Base-by-base conservation (phyloP, 1,140 invertebrate species). In the Apis florea region DNA sequence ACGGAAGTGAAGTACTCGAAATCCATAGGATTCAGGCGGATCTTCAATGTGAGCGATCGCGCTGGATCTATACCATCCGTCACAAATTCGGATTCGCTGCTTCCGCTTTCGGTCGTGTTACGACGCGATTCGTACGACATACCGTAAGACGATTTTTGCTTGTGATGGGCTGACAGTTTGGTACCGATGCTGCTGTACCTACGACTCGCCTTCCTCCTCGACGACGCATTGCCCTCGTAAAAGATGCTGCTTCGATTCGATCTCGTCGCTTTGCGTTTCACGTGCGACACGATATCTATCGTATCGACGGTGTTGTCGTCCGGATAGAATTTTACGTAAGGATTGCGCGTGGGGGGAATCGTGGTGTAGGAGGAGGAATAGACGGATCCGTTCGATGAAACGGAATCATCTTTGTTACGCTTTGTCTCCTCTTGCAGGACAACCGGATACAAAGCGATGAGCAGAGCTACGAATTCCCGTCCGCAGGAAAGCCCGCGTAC, bases 1-100 rank as follows among this genome's bases (percentile, higher is more conserved):
- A 95, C 92, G 0, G 94, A 94, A 47, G 95, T 95, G 86, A 96
- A 96, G 83, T 96, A 96, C 66, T 95, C 94, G 85, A 96, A 96
- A 82, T 96, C 95, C 92, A 95, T 95, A n/a, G 94, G 94, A 67
- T 95, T 95, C 4, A 95, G 86, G 49, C 93, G 92, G 31, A 96
- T 94, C 85, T 95, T 95, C 17, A 96, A 90, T 0, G 94, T 93
- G 58, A 94, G 90, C 0, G 94, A 95, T 5, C 94, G 93, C 10
- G 94, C 10, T 93, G 92, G 92, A 75, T 95, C 94, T n/a, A 95
- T 90, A 13, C 94, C 94, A 64, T 94, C 95, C 63, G 94, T 94
- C 12, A 94, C 89, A 40, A 93, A 88, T 12, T 94, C 94, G 0
- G 95, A 95, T 51, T 95, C 95, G 67, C 94, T 95, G 17, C 94